These are phyloP conservation scores for Theretra japonica DNA, from an alignment of 2,888 invertebrate genomes.

Conservation along the genomic window DNA sequence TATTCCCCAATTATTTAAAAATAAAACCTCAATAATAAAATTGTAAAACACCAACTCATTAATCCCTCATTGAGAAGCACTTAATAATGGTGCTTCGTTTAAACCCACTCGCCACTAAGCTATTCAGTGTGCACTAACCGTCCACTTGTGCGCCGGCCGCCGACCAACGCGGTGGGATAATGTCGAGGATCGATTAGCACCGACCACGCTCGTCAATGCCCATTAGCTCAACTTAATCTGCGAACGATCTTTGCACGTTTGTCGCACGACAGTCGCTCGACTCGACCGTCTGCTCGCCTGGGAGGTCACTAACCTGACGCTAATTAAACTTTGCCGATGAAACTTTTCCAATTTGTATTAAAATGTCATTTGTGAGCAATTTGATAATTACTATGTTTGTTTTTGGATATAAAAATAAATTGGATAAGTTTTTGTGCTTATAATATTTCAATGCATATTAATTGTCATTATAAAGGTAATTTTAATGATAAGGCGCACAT, in stretches of 20 bases:
- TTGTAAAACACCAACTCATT: background rate
- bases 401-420: background rate
- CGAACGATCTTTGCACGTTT: slow-evolving; percentile 26
- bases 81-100: slow-evolving; percentile 15
- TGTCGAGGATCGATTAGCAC: slow-evolving; percentile 36
- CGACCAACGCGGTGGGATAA: slow-evolving; percentile 34
- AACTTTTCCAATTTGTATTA: background rate
- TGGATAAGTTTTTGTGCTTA: background rate
- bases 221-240: slow-evolving; percentile 35
- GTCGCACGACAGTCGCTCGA: background rate
- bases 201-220: slow-evolving; percentile 34
- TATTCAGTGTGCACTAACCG: slow-evolving; percentile 22
- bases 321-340: background rate
- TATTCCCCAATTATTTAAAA: background rate
- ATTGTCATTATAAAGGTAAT: too few relatives aligned
- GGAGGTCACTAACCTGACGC: background rate
- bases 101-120: slow-evolving; percentile 14
- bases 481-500: too few relatives aligned
- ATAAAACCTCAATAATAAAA: background rate
- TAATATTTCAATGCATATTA: background rate
- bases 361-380: background rate
- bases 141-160: slow-evolving; percentile 30
- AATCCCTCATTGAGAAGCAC: background rate
- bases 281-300: slow-evolving; percentile 24
- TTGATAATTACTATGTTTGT: background rate